These are phyloP conservation scores for Neuroterus valhalla DNA, from an alignment of 1,140 invertebrate genomes.

Conservation along the genomic window DNA sequence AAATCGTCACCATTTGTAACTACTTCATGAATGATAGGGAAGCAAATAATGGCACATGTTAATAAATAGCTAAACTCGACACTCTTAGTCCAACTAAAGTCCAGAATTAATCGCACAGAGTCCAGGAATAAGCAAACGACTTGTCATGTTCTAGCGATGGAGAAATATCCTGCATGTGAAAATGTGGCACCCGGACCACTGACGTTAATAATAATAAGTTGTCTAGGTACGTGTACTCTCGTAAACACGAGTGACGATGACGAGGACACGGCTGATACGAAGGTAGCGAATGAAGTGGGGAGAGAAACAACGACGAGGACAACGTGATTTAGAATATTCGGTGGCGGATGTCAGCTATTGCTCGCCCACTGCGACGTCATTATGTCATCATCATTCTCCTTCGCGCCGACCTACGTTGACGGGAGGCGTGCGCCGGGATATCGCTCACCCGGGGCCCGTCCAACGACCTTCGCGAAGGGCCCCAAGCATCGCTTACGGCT, in stretches of 20 bases:
- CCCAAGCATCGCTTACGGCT: conserved; percentile 56
- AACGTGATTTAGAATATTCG: conserved; percentile 73
- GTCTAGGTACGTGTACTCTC: conserved; percentile 51
- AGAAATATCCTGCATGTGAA: conserved; percentile 51
- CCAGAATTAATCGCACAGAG: conserved; percentile 43
- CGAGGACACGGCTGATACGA: conserved; percentile 56
- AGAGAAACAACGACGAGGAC: conserved; percentile 53
- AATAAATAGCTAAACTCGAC: neutral
- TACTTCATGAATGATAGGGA: neutral
- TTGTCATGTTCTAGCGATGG: conserved; percentile 21
- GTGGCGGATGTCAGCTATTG: conserved; percentile 75
- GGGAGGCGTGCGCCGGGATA: conserved; percentile 71
- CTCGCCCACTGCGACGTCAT: conserved; percentile 74
- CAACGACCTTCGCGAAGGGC: conserved; percentile 56
- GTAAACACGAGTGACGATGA: conserved; percentile 69
- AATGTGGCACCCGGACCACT: conserved; percentile 42
- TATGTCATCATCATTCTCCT: conserved; percentile 75
- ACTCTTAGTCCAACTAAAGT: neutral
- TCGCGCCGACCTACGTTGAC: conserved; percentile 67
- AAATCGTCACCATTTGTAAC: neutral
- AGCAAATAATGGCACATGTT: neutral
- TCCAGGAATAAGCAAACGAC: conserved; percentile 27
- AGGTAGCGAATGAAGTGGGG: conserved; percentile 42
- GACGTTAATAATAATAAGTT: conserved; percentile 58
- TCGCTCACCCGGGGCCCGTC: conserved; percentile 66